Percentiles rank a stretch among this genome's conserved stretches.
Evolutionary conservation across 1,140 invertebrate species (phyloP).

Genomic region (Zaprionus capensis): DNA sequence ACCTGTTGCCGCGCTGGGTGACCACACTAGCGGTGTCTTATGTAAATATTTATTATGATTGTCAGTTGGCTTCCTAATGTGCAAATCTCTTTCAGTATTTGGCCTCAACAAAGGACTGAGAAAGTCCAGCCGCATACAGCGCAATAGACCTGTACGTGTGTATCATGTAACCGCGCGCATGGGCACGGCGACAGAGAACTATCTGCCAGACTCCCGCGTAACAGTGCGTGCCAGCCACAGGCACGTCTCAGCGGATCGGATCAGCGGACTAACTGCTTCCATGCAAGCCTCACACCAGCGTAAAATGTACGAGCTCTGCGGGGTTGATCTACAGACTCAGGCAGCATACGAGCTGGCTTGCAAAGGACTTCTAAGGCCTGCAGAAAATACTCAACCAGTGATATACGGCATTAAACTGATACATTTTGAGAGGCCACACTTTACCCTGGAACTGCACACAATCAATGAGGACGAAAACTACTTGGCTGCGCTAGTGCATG

Average conservation of each 20-base stretch:
- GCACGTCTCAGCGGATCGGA: constrained; percentile 87
- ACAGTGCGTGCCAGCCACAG: constrained; percentile 89
- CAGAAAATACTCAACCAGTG: constrained; percentile 88
- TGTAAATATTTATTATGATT: constrained; percentile 85
- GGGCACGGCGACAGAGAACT: constrained; percentile 91
- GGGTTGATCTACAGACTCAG: constrained; percentile 92
- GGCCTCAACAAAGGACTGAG: constrained; percentile 89
- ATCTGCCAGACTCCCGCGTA: constrained; percentile 89
- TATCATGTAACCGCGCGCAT: constrained; percentile 92
- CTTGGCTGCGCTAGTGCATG: constrained; percentile 90
- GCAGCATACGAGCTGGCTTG: constrained; percentile 94
- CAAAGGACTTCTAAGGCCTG: constrained; percentile 91
- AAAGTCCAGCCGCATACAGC: constrained; percentile 85
- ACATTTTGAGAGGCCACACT: constrained; percentile 92
- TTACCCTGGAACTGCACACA: constrained; percentile 94
- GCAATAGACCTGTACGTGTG: constrained; percentile 86
- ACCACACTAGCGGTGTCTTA: constrained; percentile 89
- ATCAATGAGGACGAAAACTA: constrained; percentile 93
- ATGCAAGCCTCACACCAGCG: constrained; percentile 93
- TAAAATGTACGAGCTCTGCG: constrained; percentile 91
- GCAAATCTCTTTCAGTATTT: constrained; percentile 85
- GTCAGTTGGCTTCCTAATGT: neutral
- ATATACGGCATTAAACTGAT: constrained; percentile 95
- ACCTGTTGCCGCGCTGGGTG: constrained; percentile 86
- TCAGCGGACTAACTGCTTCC: constrained; percentile 90